Percentiles rank a stretch among this genome's conserved stretches.
phyloP scores from a whole-genome alignment of 2,888 invertebrate genomes.

The Periphyllus acericola region DNA sequence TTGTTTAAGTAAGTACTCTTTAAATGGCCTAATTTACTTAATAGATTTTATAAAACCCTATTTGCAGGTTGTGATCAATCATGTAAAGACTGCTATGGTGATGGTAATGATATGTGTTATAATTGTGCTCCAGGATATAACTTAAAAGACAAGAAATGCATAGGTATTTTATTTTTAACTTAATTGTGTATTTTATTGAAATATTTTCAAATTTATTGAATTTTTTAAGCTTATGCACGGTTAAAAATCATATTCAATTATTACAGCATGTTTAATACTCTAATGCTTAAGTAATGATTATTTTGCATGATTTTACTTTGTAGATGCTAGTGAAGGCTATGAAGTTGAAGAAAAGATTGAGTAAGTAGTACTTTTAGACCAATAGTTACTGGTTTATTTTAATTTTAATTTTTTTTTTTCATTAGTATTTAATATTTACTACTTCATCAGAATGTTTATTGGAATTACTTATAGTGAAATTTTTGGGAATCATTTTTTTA shows the following conservation, averaged over 20 bases:
- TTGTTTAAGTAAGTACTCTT: constrained; percentile 72
- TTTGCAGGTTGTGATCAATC: constrained; percentile 80
- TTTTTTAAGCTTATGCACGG: constrained; percentile 22
- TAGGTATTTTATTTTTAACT: constrained; percentile 70
- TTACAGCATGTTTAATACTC: constrained; percentile 25
- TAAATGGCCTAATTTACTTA: not conserved
- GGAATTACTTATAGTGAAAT: not conserved
- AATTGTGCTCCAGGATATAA: constrained; percentile 81
- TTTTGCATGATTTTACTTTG: constrained; percentile 52
- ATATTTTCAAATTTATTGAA: not conserved
- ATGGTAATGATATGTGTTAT: constrained; percentile 91
- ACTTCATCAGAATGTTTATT: not conserved
- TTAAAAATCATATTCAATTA: not conserved
- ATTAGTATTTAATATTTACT: not conserved
- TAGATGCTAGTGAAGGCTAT: constrained; percentile 49
- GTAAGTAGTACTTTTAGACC: constrained; percentile 26
- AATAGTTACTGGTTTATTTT: not conserved
- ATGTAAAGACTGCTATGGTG: constrained; percentile 85
- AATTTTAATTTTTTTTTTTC: not conserved
- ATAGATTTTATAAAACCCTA: not conserved
- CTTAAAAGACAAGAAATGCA: constrained; percentile 75
- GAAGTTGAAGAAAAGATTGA: constrained; percentile 37
- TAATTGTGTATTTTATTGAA: not conserved
- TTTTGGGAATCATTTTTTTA: not conserved
- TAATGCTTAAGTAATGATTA: constrained; percentile 45